Conservation (phyloP, 2,888 invertebrate genomes). For the Xanthia togata region DNA sequence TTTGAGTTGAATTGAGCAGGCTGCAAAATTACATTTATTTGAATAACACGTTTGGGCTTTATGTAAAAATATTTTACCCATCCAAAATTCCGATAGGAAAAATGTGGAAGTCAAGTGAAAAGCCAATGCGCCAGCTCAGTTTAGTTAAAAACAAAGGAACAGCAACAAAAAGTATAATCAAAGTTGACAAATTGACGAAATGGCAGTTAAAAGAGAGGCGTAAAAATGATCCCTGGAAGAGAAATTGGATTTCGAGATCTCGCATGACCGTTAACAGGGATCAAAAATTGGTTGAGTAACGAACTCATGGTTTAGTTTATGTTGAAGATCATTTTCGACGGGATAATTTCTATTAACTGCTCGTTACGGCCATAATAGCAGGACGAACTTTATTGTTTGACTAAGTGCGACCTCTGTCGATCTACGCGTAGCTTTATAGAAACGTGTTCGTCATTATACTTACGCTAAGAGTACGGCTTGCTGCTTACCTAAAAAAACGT, state of each 20-base stretch:
- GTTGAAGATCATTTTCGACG: neutral
- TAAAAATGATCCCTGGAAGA: neutral
- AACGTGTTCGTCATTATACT: neutral
- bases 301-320: constrained; percentile 9
- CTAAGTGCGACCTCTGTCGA: neutral
- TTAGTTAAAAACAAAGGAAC: neutral
- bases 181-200: neutral
- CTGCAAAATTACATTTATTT: neutral
- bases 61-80: neutral
- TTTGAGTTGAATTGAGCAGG: neutral
- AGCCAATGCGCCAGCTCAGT: neutral
- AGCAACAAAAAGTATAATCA: neutral
- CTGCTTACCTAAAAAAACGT: neutral
- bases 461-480: neutral
- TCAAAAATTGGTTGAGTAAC: neutral
- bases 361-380: neutral
- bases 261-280: too few relatives aligned
- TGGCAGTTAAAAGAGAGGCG: neutral
- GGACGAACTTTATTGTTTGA: neutral
- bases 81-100: neutral
- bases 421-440: neutral
- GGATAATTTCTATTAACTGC: too few relatives aligned
- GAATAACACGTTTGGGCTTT: neutral
- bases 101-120: neutral
- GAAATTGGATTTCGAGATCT: neutral